Percentiles rank a stretch among this genome's conserved stretches.
Evolutionary conservation across 2,888 invertebrate genomes (phyloP).

Genomic region (Cheilosia soror): DNA sequence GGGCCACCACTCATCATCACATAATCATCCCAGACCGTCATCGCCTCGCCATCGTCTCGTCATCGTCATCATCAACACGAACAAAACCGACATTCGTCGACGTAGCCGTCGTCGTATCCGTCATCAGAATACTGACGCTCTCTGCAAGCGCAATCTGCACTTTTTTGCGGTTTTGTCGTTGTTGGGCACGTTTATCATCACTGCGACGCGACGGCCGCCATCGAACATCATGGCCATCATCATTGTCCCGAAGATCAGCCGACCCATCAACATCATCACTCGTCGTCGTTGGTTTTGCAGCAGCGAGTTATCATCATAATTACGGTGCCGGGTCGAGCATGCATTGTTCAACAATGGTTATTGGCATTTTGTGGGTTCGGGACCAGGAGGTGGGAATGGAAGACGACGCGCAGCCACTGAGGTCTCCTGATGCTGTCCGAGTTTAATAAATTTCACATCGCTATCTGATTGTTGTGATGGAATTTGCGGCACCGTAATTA

Average conservation of each 20-base stretch:
- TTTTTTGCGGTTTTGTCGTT: conserved; percentile 62
- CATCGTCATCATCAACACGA: conserved; percentile 34
- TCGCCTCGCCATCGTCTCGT: conserved; percentile 54
- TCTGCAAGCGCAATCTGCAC: conserved; percentile 21
- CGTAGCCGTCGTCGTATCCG: conserved; percentile 36
- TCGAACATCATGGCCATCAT: conserved; percentile 17
- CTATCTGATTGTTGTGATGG: conserved; percentile 73
- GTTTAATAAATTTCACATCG: conserved; percentile 69
- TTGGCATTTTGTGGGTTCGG: conserved; percentile 17
- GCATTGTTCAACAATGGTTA: conserved; percentile 55
- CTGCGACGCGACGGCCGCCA: conserved; percentile 45
- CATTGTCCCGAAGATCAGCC: conserved; percentile 57
- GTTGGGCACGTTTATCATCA: conserved; percentile 45
- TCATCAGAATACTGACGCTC: conserved; percentile 14
- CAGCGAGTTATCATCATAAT: conserved; percentile 68
- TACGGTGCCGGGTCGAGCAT: conserved; percentile 53
- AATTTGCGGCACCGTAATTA: conserved; percentile 70
- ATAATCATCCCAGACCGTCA: conserved; percentile 69
- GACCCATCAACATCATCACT: conserved; percentile 44
- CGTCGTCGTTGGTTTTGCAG: conserved; percentile 54
- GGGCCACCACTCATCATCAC: conserved; percentile 63
- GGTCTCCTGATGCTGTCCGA: conserved; percentile 56
- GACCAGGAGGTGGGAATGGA: conserved; percentile 7
- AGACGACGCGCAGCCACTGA: conserved; percentile 38
- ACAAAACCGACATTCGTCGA: conserved; percentile 45